Evolutionary conservation across 2,888 invertebrate species (phyloP), one percentile per base, ranked within the genome.

Genomic region (Lutraria lutraria): DNA sequence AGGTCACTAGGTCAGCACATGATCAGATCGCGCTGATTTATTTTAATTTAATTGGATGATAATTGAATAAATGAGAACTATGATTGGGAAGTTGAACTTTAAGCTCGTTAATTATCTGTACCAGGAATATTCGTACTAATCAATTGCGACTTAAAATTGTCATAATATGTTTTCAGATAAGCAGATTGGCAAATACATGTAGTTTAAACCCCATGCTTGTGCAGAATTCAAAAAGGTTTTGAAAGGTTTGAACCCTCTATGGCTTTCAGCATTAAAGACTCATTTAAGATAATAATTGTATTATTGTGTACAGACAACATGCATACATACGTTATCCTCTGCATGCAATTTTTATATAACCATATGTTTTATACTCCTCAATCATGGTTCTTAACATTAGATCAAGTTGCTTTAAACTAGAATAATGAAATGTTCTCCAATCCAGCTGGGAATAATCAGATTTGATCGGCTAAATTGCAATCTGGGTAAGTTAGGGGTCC

Each of bases 1-100:
- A 76, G 76, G 76, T 76, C 76, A 31, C 31, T 25, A 25, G 76
- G 76, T 76, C 76, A 76, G 29, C 76, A 76, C 76, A 76, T 34
- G 76, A 76, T 76, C 76, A 76, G 76, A 31, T 31, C 76, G 31
- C 31, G 0, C 63, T n/a, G 25, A n/a, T 68, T 68, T 68, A n/a
- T n/a, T 25, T 68, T 2, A 16, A 60, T 60, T 60, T 21, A 60
- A 68, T 21, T 68, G 25, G 63, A 68, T n/a, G 8, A 12, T 68
- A 68, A 68, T 68, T 68, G 25, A 68, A n/a, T 68, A 25, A 8
- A 25, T 13, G 19, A 13, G 19, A n/a, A 63, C 3, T 63, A 19
- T 0, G n/a, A 19, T 25, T 25, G 63, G 12, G 6, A 68, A 13
- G 25, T 13, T 68, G 63, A 25, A n/a, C 25, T 68, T n/a, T 25